phyloP scores from a whole-genome alignment of 2,797 vertebrate genomes.

The Merluccius polli region DNA sequence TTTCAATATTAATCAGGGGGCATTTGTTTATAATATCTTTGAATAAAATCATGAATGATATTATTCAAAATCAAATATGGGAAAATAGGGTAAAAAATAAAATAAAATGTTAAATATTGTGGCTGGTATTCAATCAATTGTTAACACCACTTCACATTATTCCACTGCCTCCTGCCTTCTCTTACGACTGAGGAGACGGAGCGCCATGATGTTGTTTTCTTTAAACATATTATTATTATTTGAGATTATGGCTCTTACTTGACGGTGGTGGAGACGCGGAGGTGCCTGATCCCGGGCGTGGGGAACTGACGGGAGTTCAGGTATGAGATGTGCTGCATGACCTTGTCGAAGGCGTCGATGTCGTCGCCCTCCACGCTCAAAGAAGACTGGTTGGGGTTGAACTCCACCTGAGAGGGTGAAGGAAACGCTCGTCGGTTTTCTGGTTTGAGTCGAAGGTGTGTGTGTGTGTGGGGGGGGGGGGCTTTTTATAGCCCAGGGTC shows the following conservation, averaged over 20 bases:
- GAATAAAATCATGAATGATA: background rate
- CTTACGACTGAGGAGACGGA: background rate
- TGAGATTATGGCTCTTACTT: constrained; percentile 71
- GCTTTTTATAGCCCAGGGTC: background rate
- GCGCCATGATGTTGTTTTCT: background rate
- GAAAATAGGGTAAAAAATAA: no score
- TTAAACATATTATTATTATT: background rate
- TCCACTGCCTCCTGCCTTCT: background rate
- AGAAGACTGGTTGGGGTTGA: constrained; percentile 84
- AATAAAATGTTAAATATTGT: no score
- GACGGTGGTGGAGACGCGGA: constrained; percentile 81
- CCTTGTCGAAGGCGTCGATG: constrained; percentile 84
- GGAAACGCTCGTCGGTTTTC: background rate
- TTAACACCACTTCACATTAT: no score
- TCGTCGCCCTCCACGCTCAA: constrained; percentile 88
- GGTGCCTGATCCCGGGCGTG: constrained; percentile 89
- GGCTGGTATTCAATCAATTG: no score
- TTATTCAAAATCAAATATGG: no score
- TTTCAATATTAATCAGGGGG: background rate
- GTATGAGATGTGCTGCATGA: constrained; percentile 93
- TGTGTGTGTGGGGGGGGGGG: background rate
- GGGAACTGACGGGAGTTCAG: constrained; percentile 97
- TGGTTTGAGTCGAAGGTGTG: background rate
- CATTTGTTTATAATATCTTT: background rate
- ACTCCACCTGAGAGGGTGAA: constrained; percentile 77